These are phyloP conservation scores for Synanthedon formicaeformis DNA, from an alignment of 2,888 invertebrate genomes.

Conservation along the genomic window DNA sequence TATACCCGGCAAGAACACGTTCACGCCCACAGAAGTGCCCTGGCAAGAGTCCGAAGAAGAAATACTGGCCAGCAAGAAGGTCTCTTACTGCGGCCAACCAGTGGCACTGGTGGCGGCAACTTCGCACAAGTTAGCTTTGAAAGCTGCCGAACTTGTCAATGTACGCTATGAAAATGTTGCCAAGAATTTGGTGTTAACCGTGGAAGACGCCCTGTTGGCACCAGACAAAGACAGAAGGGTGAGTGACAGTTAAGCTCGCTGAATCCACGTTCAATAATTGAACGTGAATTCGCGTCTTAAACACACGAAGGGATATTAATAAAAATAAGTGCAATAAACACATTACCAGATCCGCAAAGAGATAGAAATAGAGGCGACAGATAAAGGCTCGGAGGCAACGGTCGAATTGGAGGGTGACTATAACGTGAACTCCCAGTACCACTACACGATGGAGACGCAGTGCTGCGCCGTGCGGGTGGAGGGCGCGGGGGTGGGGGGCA, in stretches of 20 bases:
- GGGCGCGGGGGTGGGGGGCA: slow-evolving; percentile 17
- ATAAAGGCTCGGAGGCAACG: slow-evolving; percentile 44
- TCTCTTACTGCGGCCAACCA: slow-evolving; percentile 79
- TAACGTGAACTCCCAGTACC: slow-evolving; percentile 75
- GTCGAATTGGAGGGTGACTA: slow-evolving; percentile 70
- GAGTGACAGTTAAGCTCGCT: slow-evolving; percentile 10
- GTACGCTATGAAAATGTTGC: slow-evolving; percentile 64
- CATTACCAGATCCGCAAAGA: slow-evolving; percentile 39
- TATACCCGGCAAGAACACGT: slow-evolving; percentile 77
- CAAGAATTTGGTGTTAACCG: slow-evolving; percentile 47
- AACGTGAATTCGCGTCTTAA: too few species aligned
- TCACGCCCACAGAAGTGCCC: slow-evolving; percentile 45
- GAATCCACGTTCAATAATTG: too few species aligned
- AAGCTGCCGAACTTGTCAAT: slow-evolving; percentile 47
- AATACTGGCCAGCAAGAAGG: slow-evolving; percentile 61
- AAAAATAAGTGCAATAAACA: too few species aligned
- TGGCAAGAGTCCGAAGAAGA: slow-evolving; percentile 53
- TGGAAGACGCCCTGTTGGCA: slow-evolving; percentile 62
- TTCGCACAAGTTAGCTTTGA: slow-evolving; percentile 51
- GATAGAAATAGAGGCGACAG: slow-evolving; percentile 31
- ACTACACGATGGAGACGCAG: slow-evolving; percentile 83
- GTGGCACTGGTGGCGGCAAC: slow-evolving; percentile 80
- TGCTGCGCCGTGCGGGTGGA: slow-evolving; percentile 48
- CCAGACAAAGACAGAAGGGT: slow-evolving; percentile 51
- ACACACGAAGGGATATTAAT: too few species aligned